Percentiles rank a stretch among this genome's conserved stretches.
Conservation (phyloP, 2,888 invertebrate genomes). For the Dorcus parallelipipedus region DNA sequence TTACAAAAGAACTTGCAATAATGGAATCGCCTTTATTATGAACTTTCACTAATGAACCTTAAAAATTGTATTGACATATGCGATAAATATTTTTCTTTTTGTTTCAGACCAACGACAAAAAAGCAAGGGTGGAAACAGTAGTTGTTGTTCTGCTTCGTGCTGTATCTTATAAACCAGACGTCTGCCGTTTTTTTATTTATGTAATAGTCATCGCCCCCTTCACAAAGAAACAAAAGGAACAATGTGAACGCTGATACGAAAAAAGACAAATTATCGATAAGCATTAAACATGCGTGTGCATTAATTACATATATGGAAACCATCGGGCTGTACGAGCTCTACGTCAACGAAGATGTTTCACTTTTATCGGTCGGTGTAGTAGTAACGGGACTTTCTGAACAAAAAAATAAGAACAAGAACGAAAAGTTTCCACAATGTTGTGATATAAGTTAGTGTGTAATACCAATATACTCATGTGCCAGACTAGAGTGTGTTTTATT, state of each 20-base stretch:
- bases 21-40: too few species aligned
- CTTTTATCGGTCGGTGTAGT: background rate
- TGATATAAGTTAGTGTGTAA: constrained; percentile 50
- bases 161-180: constrained; percentile 73
- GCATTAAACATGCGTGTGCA: too few species aligned
- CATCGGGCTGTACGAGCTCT: too few species aligned
- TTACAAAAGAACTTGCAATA: too few species aligned
- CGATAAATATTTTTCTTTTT: constrained; percentile 25
- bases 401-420: constrained; percentile 25
- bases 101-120: constrained; percentile 91
- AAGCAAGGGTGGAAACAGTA: constrained; percentile 91
- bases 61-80: background rate
- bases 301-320: too few species aligned
- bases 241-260: background rate
- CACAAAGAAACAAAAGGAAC: constrained; percentile 9
- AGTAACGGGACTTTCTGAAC: background rate
- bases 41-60: too few species aligned
- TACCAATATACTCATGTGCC: constrained; percentile 47
- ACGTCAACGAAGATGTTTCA: too few species aligned
- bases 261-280: background rate
- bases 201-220: constrained; percentile 8
- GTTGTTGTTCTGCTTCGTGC: constrained; percentile 91
- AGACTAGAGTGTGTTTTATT: constrained; percentile 42
- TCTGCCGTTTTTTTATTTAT: background rate
- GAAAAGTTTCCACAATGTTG: constrained; percentile 48